Base-by-base conservation (phyloP, 2,797 vertebrate genomes). In the Orientallactaga sibirica region DNA sequence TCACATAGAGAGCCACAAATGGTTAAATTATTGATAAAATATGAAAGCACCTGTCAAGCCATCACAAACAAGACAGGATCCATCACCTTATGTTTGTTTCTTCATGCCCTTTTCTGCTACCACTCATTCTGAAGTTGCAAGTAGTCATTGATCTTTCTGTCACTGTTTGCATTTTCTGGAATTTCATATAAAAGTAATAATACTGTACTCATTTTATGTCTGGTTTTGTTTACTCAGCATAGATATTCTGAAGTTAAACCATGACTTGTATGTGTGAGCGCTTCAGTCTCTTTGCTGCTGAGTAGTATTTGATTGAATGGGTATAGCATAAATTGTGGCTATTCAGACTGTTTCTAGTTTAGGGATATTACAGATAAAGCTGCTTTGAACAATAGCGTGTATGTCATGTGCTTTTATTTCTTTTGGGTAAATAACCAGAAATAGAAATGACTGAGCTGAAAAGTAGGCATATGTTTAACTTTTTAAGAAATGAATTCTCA, bases 221-320 rank as follows among this genome's bases (percentile, higher is more conserved):
- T 94, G 52, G 27, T n/a, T 92, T 94, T 81, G 1, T 75, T 91
- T 94, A 20, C 25, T 78, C 1, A 18, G 27, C 29, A 27, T 66
- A 73, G 82, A 78, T 71, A 80, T 88, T 93, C 75, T 87, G 24
- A 91, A 75, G 43, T 24, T 89, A 29, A 90, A 67, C 24, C 16
- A 19, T 67, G 9, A 58, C n/a, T 10, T 27, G 61, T 15, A 37
- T 4, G 37, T 66, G 41, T 62, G 29, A 48, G 3, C 29, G 37
- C 15, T 80, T 89, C 52, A 3, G 1, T 70, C 1, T 64, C 80
- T 86, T 77, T n/a, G 55, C 20, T 82, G 76, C 41, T 67, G 12
- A 66, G 5, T 9, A 55, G 22, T 89, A 41, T 83, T 55, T 70
- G 61, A 22, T 16, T 62, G 9, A 1, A 0, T 66, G 58, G 83